Evolutionary conservation across 2,888 invertebrate genomes (phyloP), one percentile per base, ranked within the genome.

Genomic region (Nephrotoma flavescens): DNA sequence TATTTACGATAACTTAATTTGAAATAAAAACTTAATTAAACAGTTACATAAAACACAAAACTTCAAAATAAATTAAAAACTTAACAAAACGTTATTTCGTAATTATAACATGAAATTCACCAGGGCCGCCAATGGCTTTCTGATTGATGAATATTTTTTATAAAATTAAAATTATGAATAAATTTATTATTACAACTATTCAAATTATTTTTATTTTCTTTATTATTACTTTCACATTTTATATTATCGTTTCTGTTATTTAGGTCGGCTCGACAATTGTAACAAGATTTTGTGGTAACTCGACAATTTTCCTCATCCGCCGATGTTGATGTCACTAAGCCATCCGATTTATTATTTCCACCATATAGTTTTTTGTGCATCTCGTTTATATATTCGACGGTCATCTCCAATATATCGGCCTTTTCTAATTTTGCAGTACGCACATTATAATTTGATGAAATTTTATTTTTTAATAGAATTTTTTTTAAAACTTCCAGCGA

Each of bases 341-440:
- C 85, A 19, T 42, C 71, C 19, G 47, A 11, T 41, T 6, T 84
- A 31, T n/a, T 42, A 6, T 52, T 86, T 4, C 9, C 31, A 6
- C 12, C n/a, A 19, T 42, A 41, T n/a, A 87, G 19, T 88, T 90
- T 90, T n/a, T 88, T 89, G 87, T 93, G 93, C 1, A 94, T 90
- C 86, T 92, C 91, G 88, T 93, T 92, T 11, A 95, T 89, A 89
- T 94, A 93, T 71, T 92, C 90, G 6, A 94, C 94, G 0, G 94
- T 94, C 92, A 94, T 92, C 89, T 94, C 94, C 52, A 94, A 89
- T 86, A 94, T 94, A 89, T 94, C 94, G 0, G 94, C 94, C 89
- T 94, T 94, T 90, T 94, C 94, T 89, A 94, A 90, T 90, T 94
- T 94, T 0, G 93, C 92, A 47, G 93, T 93, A 85, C 93, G 89